Conservation (phyloP, 2,888 invertebrate species). For the Lampropteryx suffumata region DNA sequence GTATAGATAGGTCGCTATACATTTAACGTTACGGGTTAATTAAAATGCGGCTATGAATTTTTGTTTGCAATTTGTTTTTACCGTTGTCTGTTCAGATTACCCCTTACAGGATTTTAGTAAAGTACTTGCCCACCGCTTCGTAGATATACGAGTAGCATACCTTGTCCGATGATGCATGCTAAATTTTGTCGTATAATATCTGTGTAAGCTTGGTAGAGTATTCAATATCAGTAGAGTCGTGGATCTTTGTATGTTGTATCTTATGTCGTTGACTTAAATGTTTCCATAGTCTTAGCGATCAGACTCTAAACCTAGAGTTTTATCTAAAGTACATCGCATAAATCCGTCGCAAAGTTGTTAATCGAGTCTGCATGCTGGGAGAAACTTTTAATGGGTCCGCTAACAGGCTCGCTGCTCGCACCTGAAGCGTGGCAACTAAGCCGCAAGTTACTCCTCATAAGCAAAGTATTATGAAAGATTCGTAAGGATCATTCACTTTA, state of each 20-base stretch:
- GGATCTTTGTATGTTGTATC: too few relatives aligned
- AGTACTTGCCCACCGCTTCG: constrained; percentile 16
- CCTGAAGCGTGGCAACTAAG: constrained; percentile 22
- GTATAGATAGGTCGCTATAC: constrained; percentile 3
- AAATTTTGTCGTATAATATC: constrained; percentile 13
- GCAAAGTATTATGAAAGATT: constrained; percentile 4
- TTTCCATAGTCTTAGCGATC: too few relatives aligned
- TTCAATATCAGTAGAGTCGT: too few relatives aligned
- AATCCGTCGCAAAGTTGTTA: constrained; percentile 48
- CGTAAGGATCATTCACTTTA: not conserved
- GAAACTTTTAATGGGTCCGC: constrained; percentile 57
- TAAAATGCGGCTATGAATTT: constrained; percentile 28
- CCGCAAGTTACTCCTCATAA: constrained; percentile 15
- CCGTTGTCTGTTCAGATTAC: not conserved
- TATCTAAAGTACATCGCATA: constrained; percentile 36
- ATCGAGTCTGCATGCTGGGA: constrained; percentile 36
- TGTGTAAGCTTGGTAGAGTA: constrained; percentile 11
- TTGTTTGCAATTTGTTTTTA: constrained; percentile 30
- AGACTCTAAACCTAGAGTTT: constrained; percentile 12
- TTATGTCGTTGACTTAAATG: too few relatives aligned
- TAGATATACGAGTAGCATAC: constrained; percentile 13
- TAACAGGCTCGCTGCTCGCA: constrained; percentile 26
- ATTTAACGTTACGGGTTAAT: constrained; percentile 26
- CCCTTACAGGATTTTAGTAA: constrained; percentile 5
- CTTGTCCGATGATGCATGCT: constrained; percentile 15